phyloP scores from a whole-genome alignment of 2,888 invertebrate genomes.

The Druceiella hillmani region DNA sequence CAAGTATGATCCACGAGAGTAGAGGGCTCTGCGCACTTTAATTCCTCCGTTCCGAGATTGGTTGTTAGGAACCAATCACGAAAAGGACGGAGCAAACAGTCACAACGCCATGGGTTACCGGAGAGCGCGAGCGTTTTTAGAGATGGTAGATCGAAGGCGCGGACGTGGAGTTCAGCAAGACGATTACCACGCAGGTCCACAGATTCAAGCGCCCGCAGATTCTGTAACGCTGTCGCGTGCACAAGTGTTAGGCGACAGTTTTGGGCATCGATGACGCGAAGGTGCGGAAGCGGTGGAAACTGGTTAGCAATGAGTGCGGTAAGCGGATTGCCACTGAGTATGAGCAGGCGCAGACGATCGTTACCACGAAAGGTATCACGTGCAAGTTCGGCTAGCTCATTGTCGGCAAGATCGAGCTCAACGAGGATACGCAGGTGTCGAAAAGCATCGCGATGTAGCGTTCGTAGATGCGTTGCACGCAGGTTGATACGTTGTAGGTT shows the following conservation, averaged over 20 bases:
- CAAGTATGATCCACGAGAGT: constrained; percentile 65
- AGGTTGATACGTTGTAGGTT: constrained; percentile 82
- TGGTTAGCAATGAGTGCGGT: constrained; percentile 66
- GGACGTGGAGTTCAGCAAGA: constrained; percentile 58
- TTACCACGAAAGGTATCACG: constrained; percentile 80
- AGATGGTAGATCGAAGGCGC: constrained; percentile 62
- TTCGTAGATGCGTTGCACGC: constrained; percentile 66
- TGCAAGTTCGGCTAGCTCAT: constrained; percentile 68
- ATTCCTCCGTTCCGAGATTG: constrained; percentile 69
- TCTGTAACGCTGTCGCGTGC: constrained; percentile 71
- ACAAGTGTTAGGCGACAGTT: constrained; percentile 72
- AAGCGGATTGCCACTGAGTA: constrained; percentile 78
- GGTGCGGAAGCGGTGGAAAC: constrained; percentile 76
- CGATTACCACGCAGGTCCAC: constrained; percentile 78
- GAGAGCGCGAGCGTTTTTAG: constrained; percentile 77
- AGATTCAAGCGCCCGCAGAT: constrained; percentile 66
- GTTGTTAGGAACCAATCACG: constrained; percentile 78
- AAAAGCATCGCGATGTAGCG: constrained; percentile 80
- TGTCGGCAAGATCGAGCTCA: constrained; percentile 83
- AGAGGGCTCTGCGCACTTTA: constrained; percentile 68
- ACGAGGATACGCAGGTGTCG: constrained; percentile 77
- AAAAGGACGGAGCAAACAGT: constrained; percentile 79
- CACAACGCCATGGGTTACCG: constrained; percentile 87
- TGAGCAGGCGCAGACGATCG: constrained; percentile 71
- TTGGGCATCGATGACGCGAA: constrained; percentile 75